Base-by-base conservation (phyloP, 2,888 invertebrate species). In the Nowickia ferox region DNA sequence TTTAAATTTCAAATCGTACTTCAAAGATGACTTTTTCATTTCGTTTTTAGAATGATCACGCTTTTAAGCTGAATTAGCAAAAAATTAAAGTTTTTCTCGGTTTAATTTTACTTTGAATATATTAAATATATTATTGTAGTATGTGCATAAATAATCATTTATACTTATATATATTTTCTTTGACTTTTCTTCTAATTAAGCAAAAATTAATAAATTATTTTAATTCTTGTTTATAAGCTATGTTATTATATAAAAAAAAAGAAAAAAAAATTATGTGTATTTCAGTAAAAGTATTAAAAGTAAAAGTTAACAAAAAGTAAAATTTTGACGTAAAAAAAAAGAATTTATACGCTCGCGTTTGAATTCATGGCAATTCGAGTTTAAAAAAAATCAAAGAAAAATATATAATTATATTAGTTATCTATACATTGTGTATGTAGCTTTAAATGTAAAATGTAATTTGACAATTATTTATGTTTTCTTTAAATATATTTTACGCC, bases 371-470 rank as follows among this genome's bases (percentile, higher is more conserved):
- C n/a, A 71, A 57, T 30, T 38, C 6, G 19, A 44, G 22, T 11
- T 48, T 3, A 13, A 40, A 51, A 4, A 42, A 51, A 42, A 61
- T 69, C 81, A 81, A 75, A 61, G 81, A 81, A 63, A 65, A 38
- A 44, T 22, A 65, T 51, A 63, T 57, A 57, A 72, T 44, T 68
- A 68, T 42, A 81, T 44, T 9, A 13, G 3, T 61, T 75, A 75
- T 69, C n/a, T 53, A 81, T 61, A 81, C 75, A 46, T 30, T 51
- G 66, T 81, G 74, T 85, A 79, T 75, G 66, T 83, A 83, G 86
- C 79, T 86, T 80, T 86, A 79, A 83, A 80, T 86, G 85, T 86
- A 82, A 77, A 86, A 86, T 86, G 83, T 86, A 86, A 86, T 86
- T 86, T 86, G 86, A 86, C 86, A 86, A 76, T 83, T 83, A 86